Evolutionary conservation across 1,140 invertebrate genomes (phyloP), one percentile per base, ranked within the genome.

Genomic region (Ceratosolen fusciceps): DNA sequence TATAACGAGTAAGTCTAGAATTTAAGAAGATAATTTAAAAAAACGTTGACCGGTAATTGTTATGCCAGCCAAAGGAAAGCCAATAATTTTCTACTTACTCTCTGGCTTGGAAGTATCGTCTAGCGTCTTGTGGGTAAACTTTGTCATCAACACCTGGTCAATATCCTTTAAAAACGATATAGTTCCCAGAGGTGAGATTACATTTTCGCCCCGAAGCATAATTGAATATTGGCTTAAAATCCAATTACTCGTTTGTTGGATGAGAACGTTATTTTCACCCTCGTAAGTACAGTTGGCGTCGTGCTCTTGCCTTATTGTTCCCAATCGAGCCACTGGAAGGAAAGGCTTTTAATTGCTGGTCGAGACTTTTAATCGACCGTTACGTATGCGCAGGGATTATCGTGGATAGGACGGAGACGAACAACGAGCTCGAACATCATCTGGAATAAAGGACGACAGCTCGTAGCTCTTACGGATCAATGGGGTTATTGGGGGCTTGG

Each of bases 281-380:
- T 99, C 98, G 85, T 98, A 99, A 0, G 97, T 99, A 82, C 95
- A 95, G 83, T 96, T 96, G 0, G 96, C 95, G 91, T 99, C 98
- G 89, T 98, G 94, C 87, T 98, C 95, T 89, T 94, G 94, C 75
- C 96, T 92, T 65, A 98, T 89, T 79, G 95, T 93, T n/a, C 95
- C 95, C 60, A 98, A 90, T 83, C 96, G 92, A 77, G 95, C 92
- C n/a, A 93, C 95, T 92, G 87, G 65, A 75, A 83, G 82, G 34
- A 34, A n/a, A n/a, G n/a, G n/a, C n/a, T n/a, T n/a, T n/a, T n/a
- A n/a, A n/a, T n/a, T n/a, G n/a, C n/a, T n/a, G n/a, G n/a, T n/a
- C n/a, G n/a, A n/a, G n/a, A n/a, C n/a, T n/a, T n/a, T n/a, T n/a
- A n/a, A n/a, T n/a, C n/a, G n/a, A n/a, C n/a, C n/a, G n/a, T n/a